phyloP scores from a whole-genome alignment of 2,888 invertebrate species.

The Heliconius ethilla region DNA sequence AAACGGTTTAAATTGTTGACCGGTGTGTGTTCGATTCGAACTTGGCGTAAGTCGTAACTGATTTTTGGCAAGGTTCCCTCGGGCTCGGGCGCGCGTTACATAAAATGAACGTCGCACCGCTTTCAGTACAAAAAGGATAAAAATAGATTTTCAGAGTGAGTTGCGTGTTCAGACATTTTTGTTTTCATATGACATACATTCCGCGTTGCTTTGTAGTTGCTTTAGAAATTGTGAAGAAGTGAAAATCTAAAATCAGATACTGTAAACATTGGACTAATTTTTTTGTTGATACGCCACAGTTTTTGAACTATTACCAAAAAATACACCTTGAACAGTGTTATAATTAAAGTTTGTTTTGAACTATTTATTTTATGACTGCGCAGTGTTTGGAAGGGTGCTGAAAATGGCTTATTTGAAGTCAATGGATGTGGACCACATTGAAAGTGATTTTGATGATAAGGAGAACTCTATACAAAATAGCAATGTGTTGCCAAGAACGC shows the following conservation, averaged over 20 bases:
- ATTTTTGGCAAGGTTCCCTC: constrained; percentile 79
- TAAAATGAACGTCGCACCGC: constrained; percentile 70
- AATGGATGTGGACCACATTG: constrained; percentile 69
- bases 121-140: constrained; percentile 72
- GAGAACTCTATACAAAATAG: constrained; percentile 69
- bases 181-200: constrained; percentile 78
- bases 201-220: constrained; percentile 59
- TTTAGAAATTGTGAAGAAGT: constrained; percentile 73
- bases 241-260: constrained; percentile 73
- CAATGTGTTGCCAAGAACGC: constrained; percentile 62
- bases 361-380: constrained; percentile 32
- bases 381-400: constrained; percentile 41
- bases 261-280: too few species aligned
- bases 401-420: constrained; percentile 72
- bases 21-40: constrained; percentile 57
- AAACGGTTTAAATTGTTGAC: constrained; percentile 50
- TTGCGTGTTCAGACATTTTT: constrained; percentile 77
- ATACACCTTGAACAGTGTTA: constrained; percentile 25
- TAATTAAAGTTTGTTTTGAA: constrained; percentile 18
- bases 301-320: too few species aligned
- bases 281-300: too few species aligned
- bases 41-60: constrained; percentile 54
- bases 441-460: constrained; percentile 74
- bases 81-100: constrained; percentile 64
- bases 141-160: constrained; percentile 77